These are phyloP conservation scores for Leptocoma aspasia DNA, from an alignment of 2,113 vertebrate genomes.

Conservation along the genomic window DNA sequence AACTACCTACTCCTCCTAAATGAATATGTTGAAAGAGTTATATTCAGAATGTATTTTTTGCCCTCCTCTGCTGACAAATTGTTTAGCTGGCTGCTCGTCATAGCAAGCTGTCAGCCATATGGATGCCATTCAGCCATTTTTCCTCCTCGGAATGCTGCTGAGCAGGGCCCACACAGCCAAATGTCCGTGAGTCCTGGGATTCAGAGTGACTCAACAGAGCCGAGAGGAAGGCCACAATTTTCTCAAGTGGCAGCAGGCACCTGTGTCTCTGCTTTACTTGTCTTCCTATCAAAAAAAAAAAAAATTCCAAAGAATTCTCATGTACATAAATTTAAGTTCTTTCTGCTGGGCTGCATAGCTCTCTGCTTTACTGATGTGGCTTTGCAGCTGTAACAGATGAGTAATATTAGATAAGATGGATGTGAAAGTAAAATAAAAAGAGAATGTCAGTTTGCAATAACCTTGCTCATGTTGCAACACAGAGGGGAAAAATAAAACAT, in stretches of 20 bases:
- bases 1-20: slow-evolving; percentile 12
- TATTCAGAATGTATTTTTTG: slow-evolving; percentile 6
- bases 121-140: slow-evolving; percentile 67
- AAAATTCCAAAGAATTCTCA: neutral
- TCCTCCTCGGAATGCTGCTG: slow-evolving; percentile 14
- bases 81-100: slow-evolving; percentile 53
- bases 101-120: slow-evolving; percentile 70
- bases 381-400: neutral
- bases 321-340: neutral
- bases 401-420: neutral
- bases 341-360: neutral
- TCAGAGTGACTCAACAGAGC: slow-evolving; percentile 20
- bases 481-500: neutral
- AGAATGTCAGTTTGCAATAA: neutral
- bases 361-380: neutral
- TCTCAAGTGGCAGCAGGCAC: neutral
- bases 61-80: slow-evolving; percentile 37
- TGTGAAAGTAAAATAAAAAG: neutral
- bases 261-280: neutral
- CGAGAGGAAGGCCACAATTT: slow-evolving; percentile 8
- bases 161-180: slow-evolving; percentile 64
- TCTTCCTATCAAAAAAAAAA: neutral
- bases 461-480: neutral
- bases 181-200: slow-evolving; percentile 57
- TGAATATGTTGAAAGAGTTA: slow-evolving; percentile 9